phyloP scores from a whole-genome alignment of 2,113 vertebrate species.

The Aramus guarauna region DNA sequence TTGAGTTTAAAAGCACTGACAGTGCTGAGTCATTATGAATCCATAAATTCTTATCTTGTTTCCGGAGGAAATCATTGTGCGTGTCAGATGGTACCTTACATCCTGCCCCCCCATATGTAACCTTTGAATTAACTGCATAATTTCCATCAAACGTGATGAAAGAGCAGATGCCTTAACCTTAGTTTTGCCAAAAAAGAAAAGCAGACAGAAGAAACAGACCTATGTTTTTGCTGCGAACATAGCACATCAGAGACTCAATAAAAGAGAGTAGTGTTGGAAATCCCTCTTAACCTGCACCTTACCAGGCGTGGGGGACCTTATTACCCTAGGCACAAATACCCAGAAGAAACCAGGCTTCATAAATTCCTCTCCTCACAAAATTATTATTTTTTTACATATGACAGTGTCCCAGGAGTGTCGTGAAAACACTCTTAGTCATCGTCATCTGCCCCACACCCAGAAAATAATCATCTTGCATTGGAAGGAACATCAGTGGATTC shows the following conservation, averaged over 20 bases:
- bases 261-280: background rate
- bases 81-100: background rate
- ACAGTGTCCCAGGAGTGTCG: background rate
- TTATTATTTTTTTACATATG: background rate
- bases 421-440: slow-evolving; percentile 9
- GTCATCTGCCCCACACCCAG: slow-evolving; percentile 2
- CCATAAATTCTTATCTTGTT: background rate
- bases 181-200: background rate
- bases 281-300: background rate
- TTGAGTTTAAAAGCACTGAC: background rate
- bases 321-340: background rate
- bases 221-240: fast-evolving
- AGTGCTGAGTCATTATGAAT: slow-evolving; percentile 69
- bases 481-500: slow-evolving; percentile 4
- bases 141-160: background rate
- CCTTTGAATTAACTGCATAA: background rate
- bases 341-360: background rate
- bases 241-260: too few species aligned
- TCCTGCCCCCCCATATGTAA: background rate
- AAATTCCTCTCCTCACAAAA: background rate
- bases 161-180: background rate
- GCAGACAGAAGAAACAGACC: background rate
- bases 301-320: background rate
- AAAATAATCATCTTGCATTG: background rate
- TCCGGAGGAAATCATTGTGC: background rate